Base-by-base conservation (phyloP, 30 jellyfish, hydroid and myxozoan genomes). In the Nemopilema nomurai region DNA sequence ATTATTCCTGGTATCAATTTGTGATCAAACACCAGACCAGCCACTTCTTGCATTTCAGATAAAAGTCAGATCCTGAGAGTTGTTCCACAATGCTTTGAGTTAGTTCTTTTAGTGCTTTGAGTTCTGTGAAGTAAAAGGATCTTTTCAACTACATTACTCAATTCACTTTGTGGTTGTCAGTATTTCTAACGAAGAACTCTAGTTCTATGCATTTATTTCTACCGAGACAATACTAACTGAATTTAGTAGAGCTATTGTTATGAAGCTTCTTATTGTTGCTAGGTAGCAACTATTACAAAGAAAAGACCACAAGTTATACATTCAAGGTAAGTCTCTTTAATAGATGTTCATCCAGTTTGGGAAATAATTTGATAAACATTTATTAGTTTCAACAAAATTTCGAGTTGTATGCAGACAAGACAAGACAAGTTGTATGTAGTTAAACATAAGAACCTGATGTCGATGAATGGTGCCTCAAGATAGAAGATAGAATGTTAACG, bases 241-340 rank as follows among this genome's bases (percentile, higher is more conserved):
- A 3, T 41, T 41, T 41, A 41, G 9, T 41, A 41, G 6, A 13
- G 57, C 57, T 41, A 13, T 41, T 13, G 6, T 6, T 41, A 6
- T 13, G 13, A 41, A 41, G 57, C 22, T 73, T 33, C 9, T 76
- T 50, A 52, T 77, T 67, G 28, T 51, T 81, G 67, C 41, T n/a
- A 83, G 91, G 91, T 83, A 0, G 86, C 91, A n/a, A 70, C 80
- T 16, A 70, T 83, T 17, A 70, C 62, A 23, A 83, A 22, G 66
- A 83, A 31, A 53, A 83, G 30, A 30, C 30, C 67, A 16, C 50
- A 53, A 18, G 27, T 32, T 29, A 65, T n/a, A 51, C 53, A 31
- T 16, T 18, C 76, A 57, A 26, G 63, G 90, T 69, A 19, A 4
- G 83, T 18, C 57, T 41, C 23, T 41, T 18, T 17, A 6, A 22